Evolutionary conservation across 2,888 invertebrate genomes (phyloP).

Genomic region (Coleophora flavipennella): DNA sequence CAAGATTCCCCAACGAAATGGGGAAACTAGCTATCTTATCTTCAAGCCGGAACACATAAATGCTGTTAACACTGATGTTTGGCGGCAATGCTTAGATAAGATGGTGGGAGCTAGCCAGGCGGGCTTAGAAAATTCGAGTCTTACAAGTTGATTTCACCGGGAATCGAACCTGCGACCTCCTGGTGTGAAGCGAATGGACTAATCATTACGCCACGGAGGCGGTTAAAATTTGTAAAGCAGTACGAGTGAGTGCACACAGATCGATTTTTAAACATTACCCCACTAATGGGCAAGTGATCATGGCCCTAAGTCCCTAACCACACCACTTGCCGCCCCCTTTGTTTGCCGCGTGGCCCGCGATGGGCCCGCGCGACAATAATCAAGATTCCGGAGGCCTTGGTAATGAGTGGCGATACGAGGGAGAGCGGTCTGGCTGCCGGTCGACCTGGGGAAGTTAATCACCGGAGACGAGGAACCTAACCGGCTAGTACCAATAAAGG

Average conservation of each 20-base stretch:
- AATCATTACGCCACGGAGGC: too few species aligned
- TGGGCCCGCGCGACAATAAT: constrained; percentile 19
- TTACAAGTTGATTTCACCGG: too few species aligned
- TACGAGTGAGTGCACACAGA: neutral
- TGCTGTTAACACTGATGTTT: too few species aligned
- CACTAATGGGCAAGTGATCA: constrained; percentile 17
- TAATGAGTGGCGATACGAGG: constrained; percentile 15
- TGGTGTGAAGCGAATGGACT: too few species aligned
- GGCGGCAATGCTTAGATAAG: too few species aligned
- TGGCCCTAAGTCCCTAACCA: neutral
- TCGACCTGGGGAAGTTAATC: constrained; percentile 3
- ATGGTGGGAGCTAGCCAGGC: too few species aligned
- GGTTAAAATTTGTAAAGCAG: too few species aligned
- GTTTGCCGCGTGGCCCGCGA: constrained; percentile 15
- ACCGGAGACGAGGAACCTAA: neutral
- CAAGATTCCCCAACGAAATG: too few species aligned
- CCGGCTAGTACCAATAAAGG: neutral
- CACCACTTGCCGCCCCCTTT: neutral
- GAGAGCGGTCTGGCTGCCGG: constrained; percentile 13
- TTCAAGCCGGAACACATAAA: too few species aligned
- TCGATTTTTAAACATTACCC: constrained; percentile 21
- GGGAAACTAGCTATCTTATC: too few species aligned
- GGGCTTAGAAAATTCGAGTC: too few species aligned
- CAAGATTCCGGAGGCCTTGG: constrained; percentile 15
- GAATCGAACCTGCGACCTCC: too few species aligned